phyloP scores from a whole-genome alignment of 2,888 invertebrate genomes.

The Metopia argyrocephala region DNA sequence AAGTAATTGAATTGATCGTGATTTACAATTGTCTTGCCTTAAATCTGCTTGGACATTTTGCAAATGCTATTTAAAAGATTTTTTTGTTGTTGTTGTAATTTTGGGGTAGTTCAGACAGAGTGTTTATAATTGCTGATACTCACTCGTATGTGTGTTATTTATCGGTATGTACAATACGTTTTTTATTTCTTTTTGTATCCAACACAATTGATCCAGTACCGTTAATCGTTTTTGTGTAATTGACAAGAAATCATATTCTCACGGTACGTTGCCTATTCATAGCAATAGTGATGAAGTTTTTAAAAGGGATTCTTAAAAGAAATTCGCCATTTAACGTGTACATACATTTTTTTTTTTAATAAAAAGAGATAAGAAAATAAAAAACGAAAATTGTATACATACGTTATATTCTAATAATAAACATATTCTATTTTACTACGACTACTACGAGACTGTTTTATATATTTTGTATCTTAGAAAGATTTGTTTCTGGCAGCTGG shows the following conservation, averaged over 20 bases:
- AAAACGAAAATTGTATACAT: too few species aligned
- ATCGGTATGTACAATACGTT: conserved; percentile 44
- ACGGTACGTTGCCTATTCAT: conserved; percentile 37
- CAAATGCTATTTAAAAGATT: conserved; percentile 57
- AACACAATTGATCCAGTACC: conserved; percentile 59
- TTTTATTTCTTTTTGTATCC: conserved; percentile 5
- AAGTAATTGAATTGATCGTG: conserved; percentile 75
- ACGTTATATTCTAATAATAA: too few species aligned
- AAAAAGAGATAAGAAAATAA: too few species aligned
- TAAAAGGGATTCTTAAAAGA: conserved; percentile 23
- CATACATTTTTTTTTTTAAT: not conserved
- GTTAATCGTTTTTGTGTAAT: conserved; percentile 65
- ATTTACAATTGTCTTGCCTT: conserved; percentile 70
- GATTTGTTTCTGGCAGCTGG: too few species aligned
- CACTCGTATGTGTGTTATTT: conserved; percentile 18
- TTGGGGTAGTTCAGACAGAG: conserved; percentile 32
- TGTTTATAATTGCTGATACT: conserved; percentile 17
- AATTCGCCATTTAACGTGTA: conserved; percentile 35
- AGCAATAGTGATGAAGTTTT: not conserved
- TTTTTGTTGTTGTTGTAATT: too few species aligned
- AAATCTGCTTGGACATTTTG: conserved; percentile 65
- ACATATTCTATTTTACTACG: too few species aligned
- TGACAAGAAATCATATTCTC: conserved; percentile 65
- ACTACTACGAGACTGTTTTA: too few species aligned
- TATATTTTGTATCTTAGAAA: too few species aligned